Conservation (phyloP, 2,113 vertebrate genomes). For the Anguilla rostrata region DNA sequence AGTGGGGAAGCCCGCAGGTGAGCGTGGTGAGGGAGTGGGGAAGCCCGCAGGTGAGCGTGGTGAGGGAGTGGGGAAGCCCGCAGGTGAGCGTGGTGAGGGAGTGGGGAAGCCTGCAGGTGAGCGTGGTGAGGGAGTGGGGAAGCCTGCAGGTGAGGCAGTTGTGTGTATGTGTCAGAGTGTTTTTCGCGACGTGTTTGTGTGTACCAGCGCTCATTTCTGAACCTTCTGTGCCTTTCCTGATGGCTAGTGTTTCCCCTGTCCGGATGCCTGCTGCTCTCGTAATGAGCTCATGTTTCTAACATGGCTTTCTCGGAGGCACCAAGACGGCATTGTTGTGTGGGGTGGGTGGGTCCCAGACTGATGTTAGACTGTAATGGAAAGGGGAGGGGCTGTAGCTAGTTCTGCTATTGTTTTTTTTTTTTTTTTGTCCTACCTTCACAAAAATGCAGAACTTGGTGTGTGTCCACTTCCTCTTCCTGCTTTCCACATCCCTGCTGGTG, state of each 20-base stretch:
- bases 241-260: background rate
- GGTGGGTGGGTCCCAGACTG: background rate
- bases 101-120: too few species aligned
- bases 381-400: background rate
- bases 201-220: background rate
- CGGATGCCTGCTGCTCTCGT: background rate
- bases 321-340: background rate
- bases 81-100: too few species aligned
- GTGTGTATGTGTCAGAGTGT: background rate
- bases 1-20: too few species aligned
- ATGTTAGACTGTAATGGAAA: background rate
- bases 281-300: background rate
- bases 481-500: background rate
- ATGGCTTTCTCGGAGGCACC: background rate
- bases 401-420: background rate
- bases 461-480: background rate
- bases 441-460: background rate
- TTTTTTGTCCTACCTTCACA: too few species aligned
- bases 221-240: background rate
- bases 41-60: too few species aligned
- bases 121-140: too few species aligned
- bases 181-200: background rate
- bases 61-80: too few species aligned
- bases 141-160: background rate
- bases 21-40: too few species aligned